Evolutionary conservation across 1,140 invertebrate genomes (phyloP).

Genomic region (Nautilus pompilius): DNA sequence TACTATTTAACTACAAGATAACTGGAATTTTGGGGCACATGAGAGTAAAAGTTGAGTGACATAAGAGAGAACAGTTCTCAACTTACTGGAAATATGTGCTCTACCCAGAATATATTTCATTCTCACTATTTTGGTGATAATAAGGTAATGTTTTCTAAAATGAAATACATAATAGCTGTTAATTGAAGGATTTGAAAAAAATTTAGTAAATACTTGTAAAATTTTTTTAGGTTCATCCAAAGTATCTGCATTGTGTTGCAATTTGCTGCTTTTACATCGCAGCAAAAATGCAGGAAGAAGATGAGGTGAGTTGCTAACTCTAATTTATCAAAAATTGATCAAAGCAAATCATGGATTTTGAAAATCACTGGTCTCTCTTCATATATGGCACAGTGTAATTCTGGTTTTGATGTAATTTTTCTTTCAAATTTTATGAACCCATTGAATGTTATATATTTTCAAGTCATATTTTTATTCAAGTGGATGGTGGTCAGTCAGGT

Average conservation of each 20-base stretch:
- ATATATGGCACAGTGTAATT: too few relatives aligned
- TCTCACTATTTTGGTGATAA: too few relatives aligned
- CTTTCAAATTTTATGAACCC: too few relatives aligned
- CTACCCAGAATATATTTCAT: not conserved
- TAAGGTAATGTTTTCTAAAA: not conserved
- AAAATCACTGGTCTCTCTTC: too few relatives aligned
- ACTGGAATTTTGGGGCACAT: not conserved
- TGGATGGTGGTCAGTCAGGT: too few relatives aligned
- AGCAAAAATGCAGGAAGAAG: conserved; percentile 55
- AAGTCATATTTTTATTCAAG: too few relatives aligned
- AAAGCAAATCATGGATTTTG: too few relatives aligned
- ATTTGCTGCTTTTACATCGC: conserved; percentile 53
- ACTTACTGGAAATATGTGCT: not conserved
- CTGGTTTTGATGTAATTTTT: too few relatives aligned
- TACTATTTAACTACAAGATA: too few relatives aligned
- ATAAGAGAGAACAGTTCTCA: not conserved
- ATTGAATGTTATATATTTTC: too few relatives aligned
- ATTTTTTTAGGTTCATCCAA: conserved; percentile 46
- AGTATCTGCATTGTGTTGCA: conserved; percentile 53
- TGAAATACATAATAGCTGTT: not conserved
- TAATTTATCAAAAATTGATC: too few relatives aligned
- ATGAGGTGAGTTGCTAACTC: conserved; percentile 52
- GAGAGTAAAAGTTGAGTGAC: not conserved
- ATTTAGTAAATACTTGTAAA: not conserved
- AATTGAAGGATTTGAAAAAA: not conserved